Evolutionary conservation across 2,113 vertebrate species (phyloP), one percentile per base, ranked within the genome.

Genomic region (Isichthys henryi): DNA sequence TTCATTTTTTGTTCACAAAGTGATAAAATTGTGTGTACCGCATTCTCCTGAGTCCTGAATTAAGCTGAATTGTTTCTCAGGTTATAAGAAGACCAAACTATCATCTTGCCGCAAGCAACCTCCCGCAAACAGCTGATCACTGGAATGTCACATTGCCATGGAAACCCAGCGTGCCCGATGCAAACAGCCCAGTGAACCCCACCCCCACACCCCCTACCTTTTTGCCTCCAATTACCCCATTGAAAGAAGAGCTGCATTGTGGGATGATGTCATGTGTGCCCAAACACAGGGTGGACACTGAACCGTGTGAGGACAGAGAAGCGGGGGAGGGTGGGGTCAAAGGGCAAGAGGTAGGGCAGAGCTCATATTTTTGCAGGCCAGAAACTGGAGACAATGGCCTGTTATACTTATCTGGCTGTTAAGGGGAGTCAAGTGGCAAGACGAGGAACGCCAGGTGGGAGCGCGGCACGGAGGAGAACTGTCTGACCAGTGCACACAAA

Each of bases 141-240:
- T 53, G 92, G 91, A 92, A 93, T 92, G 89, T 52, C n/a, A 89
- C 58, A 3, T 91, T 86, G 15, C 92, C 91, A 91, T 92, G 89
- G 91, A 88, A 91, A 92, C 91, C 8, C 86, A 56, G 49, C 58
- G 10, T 74, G 50, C 86, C 89, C 43, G 7, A 35, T 7, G 19
- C 10, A 35, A 56, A 23, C 53, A 8, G 45, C 70, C 21, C 27
- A 46, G 58, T 27, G 49, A 27, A 82, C 87, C 88, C 45, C 82
- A 84, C 45, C 82, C 80, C 43, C 52, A 23, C 74, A 84, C 80
- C 86, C 88, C 90, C 88, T 90, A 88, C 89, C 88, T 52, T 86
- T 86, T 89, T 90, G 27, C 74, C 87, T 89, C 90, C 62, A n/a
- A 8, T 56, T 77, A 31, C 89, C 90, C 87, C 88, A 86, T 74